Base-by-base conservation (phyloP, 2,888 invertebrate species). In the Colletes collaris region DNA sequence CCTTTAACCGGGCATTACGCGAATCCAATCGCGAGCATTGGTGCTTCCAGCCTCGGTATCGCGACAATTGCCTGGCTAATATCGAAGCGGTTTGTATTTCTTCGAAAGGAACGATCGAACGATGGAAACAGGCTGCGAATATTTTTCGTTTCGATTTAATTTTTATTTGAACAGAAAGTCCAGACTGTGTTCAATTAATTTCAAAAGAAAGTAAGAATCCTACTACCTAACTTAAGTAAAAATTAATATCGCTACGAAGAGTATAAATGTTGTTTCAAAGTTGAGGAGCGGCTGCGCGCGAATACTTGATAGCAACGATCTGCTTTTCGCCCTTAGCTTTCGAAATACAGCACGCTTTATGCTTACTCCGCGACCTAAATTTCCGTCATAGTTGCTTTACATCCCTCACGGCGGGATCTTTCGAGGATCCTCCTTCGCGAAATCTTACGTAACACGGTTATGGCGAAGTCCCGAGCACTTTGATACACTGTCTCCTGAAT, bases 391-490 rank as follows among this genome's bases (percentile, higher is more conserved):
- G 46, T 40, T 16, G 40, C 44, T 63, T 69, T 59, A 69, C 58
- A 59, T 50, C 62, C 19, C 8, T 7, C 27, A 37, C n/a, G 5
- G 10, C 13, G 75, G 10, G 63, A 77, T 69, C 62, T 59, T 46
- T 49, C 40, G 37, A 8, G 16, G 35, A 44, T 56, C 35, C 62
- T 13, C 4, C 40, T 13, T 50, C 37, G 46, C 8, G 13, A n/a
- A 75, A 75, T 67, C 56, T 75, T 35, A 8, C 35, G 5, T 37
- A 63, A 70, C 59, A 16, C 16, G 40, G 55, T 66, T 62, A 71
- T 10, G 27, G n/a, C 40, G 35, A 16, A 19, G 40, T 11, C 37
- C 1, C 19, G 27, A 3, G 3, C 35, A 56, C 56, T 77, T 71
- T 56, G 46, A 77, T 76, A 62, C 19, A 66, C 46, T 27, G 46